Base-by-base conservation (phyloP, 2,113 vertebrate genomes). In the Lasiurus borealis region DNA sequence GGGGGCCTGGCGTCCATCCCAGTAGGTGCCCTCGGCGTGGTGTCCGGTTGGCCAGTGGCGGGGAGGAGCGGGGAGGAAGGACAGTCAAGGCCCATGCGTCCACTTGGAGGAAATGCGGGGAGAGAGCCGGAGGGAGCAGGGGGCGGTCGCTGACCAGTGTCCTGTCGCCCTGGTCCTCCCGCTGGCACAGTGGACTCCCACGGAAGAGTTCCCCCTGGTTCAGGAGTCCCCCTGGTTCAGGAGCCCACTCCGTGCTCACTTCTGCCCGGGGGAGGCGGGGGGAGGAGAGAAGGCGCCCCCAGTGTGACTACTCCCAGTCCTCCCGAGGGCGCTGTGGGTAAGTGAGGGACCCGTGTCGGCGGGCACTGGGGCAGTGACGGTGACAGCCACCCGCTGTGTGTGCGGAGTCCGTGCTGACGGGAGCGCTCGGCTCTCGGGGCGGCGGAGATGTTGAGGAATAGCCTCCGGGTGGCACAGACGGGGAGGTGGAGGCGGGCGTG, bases 221-320 rank as follows among this genome's bases (percentile, higher is more conserved):
- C n/a, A n/a, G n/a, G n/a, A n/a, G 12, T n/a, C 25, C 59, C 11
- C 6, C 31, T 16, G 21, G 3, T 27, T 59, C 29, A 5, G 31
- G 14, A 27, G 59, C 18, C 34, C 36, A 27, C 27, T 21, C 0
- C 0, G 0, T 1, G 31, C 81, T 59, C 36, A 27, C 66, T 31
- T 75, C 44, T 19, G 0, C 1, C 40, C 3, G 40, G 40, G 40
- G 4, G 66, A 7, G 15, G 15, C n/a, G n/a, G 12, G 18, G 29
- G 9, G 14, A 1, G 50, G 36, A 46, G 84, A 54, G 18, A 66
- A 66, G 57, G 23, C 23, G 7, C 6, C 69, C 21, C 23, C 11
- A 1, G 6, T 14, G 75, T 8, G 44, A 5, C 16, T n/a, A n/a
- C n/a, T 31, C 46, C 44, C 29, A 29, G 3, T 4, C 36, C 25